phyloP scores from a whole-genome alignment of 2,113 vertebrate genomes.

The Chaetorhynchus papuensis region DNA sequence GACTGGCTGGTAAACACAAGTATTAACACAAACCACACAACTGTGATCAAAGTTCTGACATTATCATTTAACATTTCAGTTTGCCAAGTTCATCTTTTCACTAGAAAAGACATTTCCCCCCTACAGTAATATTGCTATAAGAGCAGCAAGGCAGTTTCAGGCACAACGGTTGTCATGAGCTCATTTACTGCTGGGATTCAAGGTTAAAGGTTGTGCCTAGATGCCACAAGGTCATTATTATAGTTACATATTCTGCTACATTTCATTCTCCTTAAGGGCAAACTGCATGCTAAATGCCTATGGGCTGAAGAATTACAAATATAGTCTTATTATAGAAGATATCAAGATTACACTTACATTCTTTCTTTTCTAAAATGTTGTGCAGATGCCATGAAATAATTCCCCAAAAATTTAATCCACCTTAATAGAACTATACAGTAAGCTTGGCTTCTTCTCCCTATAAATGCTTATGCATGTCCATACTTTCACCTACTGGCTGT shows the following conservation, averaged over 20 bases:
- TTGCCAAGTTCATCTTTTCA: slow-evolving; percentile 52
- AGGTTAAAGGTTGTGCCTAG: slow-evolving; percentile 5
- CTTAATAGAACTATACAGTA: not conserved
- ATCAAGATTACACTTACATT: not conserved
- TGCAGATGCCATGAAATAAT: not conserved
- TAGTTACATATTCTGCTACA: not conserved
- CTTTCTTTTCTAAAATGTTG: not conserved
- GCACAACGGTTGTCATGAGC: not conserved
- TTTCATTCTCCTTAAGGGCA: not conserved
- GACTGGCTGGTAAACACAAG: slow-evolving; percentile 34
- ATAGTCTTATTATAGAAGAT: not conserved
- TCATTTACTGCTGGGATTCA: slow-evolving; percentile 6
- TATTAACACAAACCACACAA: slow-evolving; percentile 31
- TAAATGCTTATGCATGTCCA: not conserved
- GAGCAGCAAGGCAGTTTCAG: not conserved
- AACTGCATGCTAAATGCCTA: not conserved
- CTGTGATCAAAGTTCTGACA: slow-evolving; percentile 37
- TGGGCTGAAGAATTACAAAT: not conserved
- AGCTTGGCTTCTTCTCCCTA: not conserved
- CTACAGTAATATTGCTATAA: not conserved
- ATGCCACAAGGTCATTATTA: not conserved
- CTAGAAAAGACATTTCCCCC: not conserved
- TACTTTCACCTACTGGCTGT: not conserved
- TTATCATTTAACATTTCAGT: slow-evolving; percentile 48
- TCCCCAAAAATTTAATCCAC: not conserved